A percentile compares a stretch with the other conserved stretches of the same genome.
These are phyloP conservation scores for Chrysocyon brachyurus DNA, from an alignment of 2,797 vertebrate genomes.

Conservation along the genomic window DNA sequence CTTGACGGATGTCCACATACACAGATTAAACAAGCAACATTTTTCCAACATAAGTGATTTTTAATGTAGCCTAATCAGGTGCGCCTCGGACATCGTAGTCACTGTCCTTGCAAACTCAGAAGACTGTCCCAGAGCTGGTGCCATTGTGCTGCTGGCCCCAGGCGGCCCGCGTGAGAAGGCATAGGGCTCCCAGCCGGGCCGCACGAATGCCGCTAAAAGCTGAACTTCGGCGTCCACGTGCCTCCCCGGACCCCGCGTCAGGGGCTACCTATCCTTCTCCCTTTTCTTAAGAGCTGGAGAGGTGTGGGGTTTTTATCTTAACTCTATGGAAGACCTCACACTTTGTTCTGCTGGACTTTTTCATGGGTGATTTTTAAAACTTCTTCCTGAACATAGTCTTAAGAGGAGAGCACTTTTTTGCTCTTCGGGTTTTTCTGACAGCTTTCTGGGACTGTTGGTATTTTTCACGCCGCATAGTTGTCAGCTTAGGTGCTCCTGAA, in stretches of 20 bases:
- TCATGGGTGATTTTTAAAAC: neutral
- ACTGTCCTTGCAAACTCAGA: conserved; percentile 49
- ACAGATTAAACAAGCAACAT: neutral
- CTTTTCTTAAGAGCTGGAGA: neutral
- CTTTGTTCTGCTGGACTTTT: neutral
- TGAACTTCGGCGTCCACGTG: neutral
- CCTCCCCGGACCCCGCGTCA: neutral
- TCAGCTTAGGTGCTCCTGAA: neutral
- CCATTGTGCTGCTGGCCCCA: neutral
- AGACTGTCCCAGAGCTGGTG: neutral
- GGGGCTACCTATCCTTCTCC: neutral
- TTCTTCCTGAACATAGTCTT: neutral
- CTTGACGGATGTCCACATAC: neutral
- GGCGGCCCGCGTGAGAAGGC: neutral
- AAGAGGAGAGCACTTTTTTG: neutral
- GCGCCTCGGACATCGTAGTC: neutral
- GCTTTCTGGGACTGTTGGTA: neutral
- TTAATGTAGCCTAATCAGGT: conserved; percentile 33
- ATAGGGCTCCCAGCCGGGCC: no score
- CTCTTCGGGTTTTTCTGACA: neutral
- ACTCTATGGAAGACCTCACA: neutral
- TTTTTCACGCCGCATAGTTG: neutral
- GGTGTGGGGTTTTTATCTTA: neutral
- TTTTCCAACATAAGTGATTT: conserved; percentile 28
- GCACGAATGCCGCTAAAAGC: neutral